Conservation (phyloP, 2,888 invertebrate genomes). For the Drosophila mimetica region DNA sequence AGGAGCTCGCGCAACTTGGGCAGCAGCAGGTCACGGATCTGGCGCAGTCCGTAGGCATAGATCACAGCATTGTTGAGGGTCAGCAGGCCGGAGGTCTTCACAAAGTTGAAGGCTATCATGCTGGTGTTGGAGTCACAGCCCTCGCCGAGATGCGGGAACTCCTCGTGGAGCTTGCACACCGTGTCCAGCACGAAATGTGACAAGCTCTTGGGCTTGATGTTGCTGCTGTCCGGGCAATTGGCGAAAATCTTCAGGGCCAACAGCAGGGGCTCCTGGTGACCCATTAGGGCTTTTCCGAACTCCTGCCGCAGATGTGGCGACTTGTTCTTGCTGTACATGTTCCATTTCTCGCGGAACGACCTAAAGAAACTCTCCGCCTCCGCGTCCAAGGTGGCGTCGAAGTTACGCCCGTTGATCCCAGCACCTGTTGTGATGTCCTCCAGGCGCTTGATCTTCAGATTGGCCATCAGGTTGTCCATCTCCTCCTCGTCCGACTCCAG, state of each 20-base stretch:
- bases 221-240: slow-evolving; percentile 82
- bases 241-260: slow-evolving; percentile 83
- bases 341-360: slow-evolving; percentile 79
- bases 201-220: slow-evolving; percentile 83
- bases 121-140: slow-evolving; percentile 86
- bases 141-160: slow-evolving; percentile 83
- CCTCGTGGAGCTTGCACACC: slow-evolving; percentile 86
- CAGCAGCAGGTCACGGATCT: slow-evolving; percentile 87
- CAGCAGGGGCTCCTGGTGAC: slow-evolving; percentile 76
- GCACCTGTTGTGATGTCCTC: slow-evolving; percentile 83
- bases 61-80: slow-evolving; percentile 88
- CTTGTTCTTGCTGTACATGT: slow-evolving; percentile 75
- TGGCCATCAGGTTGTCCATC: slow-evolving; percentile 61
- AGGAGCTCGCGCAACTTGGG: slow-evolving; percentile 87
- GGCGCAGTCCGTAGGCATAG: slow-evolving; percentile 87
- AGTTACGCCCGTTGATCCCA: slow-evolving; percentile 82
- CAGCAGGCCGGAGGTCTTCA: slow-evolving; percentile 88
- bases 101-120: slow-evolving; percentile 89
- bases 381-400: slow-evolving; percentile 77
- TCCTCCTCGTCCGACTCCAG: slow-evolving; percentile 79
- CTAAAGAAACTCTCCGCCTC: slow-evolving; percentile 78
- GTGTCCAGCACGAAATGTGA: slow-evolving; percentile 86
- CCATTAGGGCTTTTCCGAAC: slow-evolving; percentile 44
- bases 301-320: slow-evolving; percentile 64
- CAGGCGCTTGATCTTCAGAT: slow-evolving; percentile 83